Base-by-base conservation (phyloP, 2,113 vertebrate genomes). In the Poeciliopsis retropinna region DNA sequence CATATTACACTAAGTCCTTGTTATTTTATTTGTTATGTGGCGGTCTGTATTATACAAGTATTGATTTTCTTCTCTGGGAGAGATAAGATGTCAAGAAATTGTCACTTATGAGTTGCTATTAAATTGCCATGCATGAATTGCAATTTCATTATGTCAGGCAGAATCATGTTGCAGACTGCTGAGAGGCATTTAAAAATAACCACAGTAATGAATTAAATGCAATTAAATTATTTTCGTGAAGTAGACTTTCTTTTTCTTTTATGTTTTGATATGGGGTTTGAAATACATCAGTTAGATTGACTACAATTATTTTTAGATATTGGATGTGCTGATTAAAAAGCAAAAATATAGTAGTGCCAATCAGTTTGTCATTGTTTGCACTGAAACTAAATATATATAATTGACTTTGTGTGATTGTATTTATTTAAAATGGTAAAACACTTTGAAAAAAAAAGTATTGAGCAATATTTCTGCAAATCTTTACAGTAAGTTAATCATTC, bases 1-100 rank as follows among this genome's bases (percentile, higher is more conserved):
- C 1, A 14, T 73, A 34, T 64, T 75, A 57, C n/a, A 70, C 67
- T 19, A 9, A 64, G 47, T 69, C 34, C 69, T 70, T 28, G 54
- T 79, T 67, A 51, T 81, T 74, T 72, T 75, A 60, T 75, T 70
- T 63, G 80, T 63, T 28, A 83, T 72, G 57, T 41, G 12, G 15
- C 37, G 64, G 6, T 73, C 76, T 79, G 62, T 65, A 11, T 60
- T 79, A 69, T 57, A 31, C 22, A 67, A 51, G 41, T 83, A 76
- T 87, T 65, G 73, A 81, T 83, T 83, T 87, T 67, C 85, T 70
- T 74, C 81, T 79, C 44, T 72, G 47, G 29, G 70, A 72, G 17
- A 28, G 28, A 83, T 85, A 39, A 70, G 28, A 60, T 44, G 68
- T 78, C 67, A 73, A 65, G 11, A 85, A 72, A 79, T 70, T 79